Percentiles rank a stretch among this genome's conserved stretches.
Evolutionary conservation across 1,140 invertebrate species (phyloP).

Genomic region (Apis laboriosa): DNA sequence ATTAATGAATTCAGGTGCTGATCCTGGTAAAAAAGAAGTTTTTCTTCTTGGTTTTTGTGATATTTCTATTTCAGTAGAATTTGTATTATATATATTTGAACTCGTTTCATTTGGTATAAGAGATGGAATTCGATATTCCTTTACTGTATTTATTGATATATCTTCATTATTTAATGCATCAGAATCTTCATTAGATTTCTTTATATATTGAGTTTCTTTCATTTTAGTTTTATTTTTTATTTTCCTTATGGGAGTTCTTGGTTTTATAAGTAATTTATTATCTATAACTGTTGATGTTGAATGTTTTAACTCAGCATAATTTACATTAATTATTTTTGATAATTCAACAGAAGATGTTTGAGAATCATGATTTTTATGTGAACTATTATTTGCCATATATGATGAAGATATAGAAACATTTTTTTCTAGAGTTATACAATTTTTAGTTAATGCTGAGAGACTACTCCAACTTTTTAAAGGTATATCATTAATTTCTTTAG

Average conservation of each 20-base stretch:
- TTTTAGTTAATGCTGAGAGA: conserved; percentile 64
- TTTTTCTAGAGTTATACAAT: conserved; percentile 15
- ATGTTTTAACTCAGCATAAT: conserved; percentile 67
- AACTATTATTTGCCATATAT: conserved; percentile 2
- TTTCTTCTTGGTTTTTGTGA: conserved; percentile 50
- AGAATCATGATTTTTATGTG: conserved; percentile 23
- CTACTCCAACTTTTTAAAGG: conserved; percentile 71
- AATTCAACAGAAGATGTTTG: conserved; percentile 57
- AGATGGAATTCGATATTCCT: conserved; percentile 36
- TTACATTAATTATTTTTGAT: conserved; percentile 70
- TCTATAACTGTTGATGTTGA: conserved; percentile 5
- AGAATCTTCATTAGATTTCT: conserved; percentile 49
- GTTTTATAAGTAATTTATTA: conserved; percentile 29
- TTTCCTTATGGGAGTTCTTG: conserved; percentile 49
- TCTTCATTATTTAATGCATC: conserved; percentile 64
- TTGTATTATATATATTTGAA: background rate
- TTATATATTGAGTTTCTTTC: conserved; percentile 30
- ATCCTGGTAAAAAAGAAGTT: conserved; percentile 62
- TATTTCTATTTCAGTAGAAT: conserved; percentile 30
- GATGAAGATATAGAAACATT: conserved; percentile 25
- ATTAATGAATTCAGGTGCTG: conserved; percentile 71
- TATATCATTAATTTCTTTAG: conserved; percentile 39
- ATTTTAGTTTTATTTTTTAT: conserved; percentile 52
- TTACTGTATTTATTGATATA: conserved; percentile 12
- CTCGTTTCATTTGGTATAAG: background rate